Conservation (phyloP, 64 coral and sea anemone genomes). For the Cladopsammia gracilis region DNA sequence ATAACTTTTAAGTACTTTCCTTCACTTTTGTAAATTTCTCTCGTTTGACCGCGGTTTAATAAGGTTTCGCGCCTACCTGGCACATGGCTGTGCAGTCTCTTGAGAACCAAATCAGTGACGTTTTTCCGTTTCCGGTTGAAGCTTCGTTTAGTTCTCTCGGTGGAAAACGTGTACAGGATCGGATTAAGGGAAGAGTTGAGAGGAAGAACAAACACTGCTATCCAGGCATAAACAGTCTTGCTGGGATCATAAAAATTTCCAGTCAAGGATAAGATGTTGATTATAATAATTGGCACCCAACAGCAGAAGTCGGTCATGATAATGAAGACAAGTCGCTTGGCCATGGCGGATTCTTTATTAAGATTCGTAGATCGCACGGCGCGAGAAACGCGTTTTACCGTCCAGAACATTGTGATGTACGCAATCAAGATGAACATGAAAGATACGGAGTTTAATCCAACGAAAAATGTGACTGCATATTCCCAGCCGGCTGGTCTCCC, state of each 20-base stretch:
- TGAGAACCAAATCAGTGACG: too few species aligned
- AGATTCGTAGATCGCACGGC: slow-evolving; percentile 5
- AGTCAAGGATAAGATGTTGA: not conserved
- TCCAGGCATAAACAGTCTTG: slow-evolving; percentile 31
- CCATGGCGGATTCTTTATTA: slow-evolving; percentile 21
- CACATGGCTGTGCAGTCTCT: too few species aligned
- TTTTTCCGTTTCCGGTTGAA: too few species aligned
- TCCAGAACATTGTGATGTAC: slow-evolving; percentile 16
- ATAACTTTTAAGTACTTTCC: too few species aligned
- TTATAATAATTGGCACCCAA: slow-evolving; percentile 57
- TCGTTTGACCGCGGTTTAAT: too few species aligned
- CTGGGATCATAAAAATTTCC: slow-evolving; percentile 9
- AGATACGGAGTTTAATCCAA: slow-evolving; percentile 2
- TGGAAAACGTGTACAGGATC: slow-evolving; percentile 60
- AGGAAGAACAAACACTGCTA: slow-evolving; percentile 51
- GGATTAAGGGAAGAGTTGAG: slow-evolving; percentile 58
- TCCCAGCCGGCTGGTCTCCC: slow-evolving; percentile 42
- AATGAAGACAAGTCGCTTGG: slow-evolving; percentile 14
- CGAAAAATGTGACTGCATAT: slow-evolving; percentile 35
- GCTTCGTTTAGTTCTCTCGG: not conserved
- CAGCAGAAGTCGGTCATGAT: slow-evolving; percentile 41
- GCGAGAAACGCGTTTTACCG: not conserved
- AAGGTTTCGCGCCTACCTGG: too few species aligned
- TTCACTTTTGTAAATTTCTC: too few species aligned
- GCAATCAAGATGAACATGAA: slow-evolving; percentile 40